A percentile compares a stretch with the other conserved stretches of the same genome.
Conservation (phyloP, 2,797 vertebrate species). For the Gallinago nigripennis region DNA sequence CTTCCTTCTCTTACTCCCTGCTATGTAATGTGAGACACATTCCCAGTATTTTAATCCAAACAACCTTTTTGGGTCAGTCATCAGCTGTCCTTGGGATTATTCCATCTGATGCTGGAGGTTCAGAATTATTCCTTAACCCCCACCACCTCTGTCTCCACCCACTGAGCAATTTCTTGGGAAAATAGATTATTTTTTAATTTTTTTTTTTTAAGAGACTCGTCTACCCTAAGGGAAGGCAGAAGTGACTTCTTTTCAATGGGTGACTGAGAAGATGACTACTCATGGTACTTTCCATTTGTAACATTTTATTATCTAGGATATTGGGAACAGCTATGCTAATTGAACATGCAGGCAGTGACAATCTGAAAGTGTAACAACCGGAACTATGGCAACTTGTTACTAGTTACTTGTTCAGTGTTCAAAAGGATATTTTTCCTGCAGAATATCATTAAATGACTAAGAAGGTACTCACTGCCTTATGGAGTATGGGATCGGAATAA, state of each 20-base stretch:
- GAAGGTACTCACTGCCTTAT: constrained; percentile 34
- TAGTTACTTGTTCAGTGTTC: constrained; percentile 23
- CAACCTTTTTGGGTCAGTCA: not conserved
- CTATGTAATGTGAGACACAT: not conserved
- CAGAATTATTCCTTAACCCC: not conserved
- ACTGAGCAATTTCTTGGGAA: not conserved
- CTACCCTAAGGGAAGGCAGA: not conserved
- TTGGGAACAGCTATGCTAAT: not conserved
- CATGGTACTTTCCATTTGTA: constrained; percentile 42
- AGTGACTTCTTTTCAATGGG: not conserved
- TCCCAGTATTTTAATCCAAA: constrained; percentile 1
- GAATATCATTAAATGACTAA: constrained; percentile 49
- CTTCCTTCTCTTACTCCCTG: not conserved
- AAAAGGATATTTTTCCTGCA: constrained; percentile 16
- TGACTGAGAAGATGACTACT: constrained; percentile 29
- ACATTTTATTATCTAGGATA: constrained; percentile 35
- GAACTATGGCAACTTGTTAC: constrained; percentile 15
- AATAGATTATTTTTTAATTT: not conserved
- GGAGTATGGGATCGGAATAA: constrained; percentile 34
- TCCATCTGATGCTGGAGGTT: not conserved
- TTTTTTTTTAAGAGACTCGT: not conserved
- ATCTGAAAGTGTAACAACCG: not conserved
- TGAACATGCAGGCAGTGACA: not conserved
- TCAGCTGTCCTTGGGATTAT: constrained; percentile 7
- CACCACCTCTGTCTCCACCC: not conserved